Conservation (phyloP, 2,113 vertebrate species). For the Paedocypris sp. region DNA sequence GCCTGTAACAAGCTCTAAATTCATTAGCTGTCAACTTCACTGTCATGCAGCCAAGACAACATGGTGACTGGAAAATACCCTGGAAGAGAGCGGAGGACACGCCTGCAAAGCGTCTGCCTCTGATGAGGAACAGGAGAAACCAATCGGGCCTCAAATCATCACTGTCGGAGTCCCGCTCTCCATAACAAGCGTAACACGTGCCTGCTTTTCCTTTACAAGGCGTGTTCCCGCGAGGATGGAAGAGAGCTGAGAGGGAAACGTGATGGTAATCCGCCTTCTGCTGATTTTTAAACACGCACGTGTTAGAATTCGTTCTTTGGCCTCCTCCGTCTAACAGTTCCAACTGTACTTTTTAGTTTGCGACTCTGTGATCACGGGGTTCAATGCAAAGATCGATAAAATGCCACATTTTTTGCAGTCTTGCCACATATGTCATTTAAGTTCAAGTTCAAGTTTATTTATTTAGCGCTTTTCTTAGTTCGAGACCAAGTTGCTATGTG, state of each 20-base stretch:
- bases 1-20: constrained; percentile 45
- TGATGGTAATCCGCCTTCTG: constrained; percentile 17
- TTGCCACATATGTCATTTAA: too few species aligned
- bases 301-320: too few species aligned
- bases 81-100: constrained; percentile 48
- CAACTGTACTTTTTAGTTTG: too few species aligned
- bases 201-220: constrained; percentile 29
- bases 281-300: constrained; percentile 19
- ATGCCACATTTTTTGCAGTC: too few species aligned
- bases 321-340: too few species aligned
- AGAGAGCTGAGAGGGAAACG: constrained; percentile 1
- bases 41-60: constrained; percentile 50
- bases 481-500: too few species aligned
- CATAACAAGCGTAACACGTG: constrained; percentile 56
- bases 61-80: constrained; percentile 50
- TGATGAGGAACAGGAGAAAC: constrained; percentile 41
- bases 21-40: constrained; percentile 47
- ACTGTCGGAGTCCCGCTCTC: constrained; percentile 48
- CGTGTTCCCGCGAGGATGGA: constrained; percentile 23
- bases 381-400: too few species aligned
- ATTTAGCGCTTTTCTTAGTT: too few species aligned
- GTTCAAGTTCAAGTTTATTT: too few species aligned
- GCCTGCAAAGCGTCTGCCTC: constrained; percentile 45
- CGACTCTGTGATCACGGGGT: too few species aligned
- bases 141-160: constrained; percentile 44